Percentiles rank a stretch among this genome's conserved stretches.
These are phyloP conservation scores for Microctenopoma lineatum DNA, from an alignment of 2,797 vertebrate species.

Conservation along the genomic window DNA sequence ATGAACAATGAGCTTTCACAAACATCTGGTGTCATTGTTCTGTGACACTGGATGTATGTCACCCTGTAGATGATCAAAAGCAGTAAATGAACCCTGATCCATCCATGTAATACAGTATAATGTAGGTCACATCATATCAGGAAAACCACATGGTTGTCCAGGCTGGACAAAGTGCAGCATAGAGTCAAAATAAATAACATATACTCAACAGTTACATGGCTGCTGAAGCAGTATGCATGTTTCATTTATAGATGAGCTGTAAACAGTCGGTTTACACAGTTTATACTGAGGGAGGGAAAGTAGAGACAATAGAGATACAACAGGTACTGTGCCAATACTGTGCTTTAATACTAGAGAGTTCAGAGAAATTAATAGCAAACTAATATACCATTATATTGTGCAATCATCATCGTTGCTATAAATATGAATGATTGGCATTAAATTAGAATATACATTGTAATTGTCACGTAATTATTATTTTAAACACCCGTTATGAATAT, in stretches of 20 bases:
- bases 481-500: too few species aligned
- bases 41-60: too few species aligned
- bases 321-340: too few species aligned
- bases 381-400: too few species aligned
- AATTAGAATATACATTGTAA: too few species aligned
- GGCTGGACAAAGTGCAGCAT: not conserved
- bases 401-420: too few species aligned
- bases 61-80: not conserved
- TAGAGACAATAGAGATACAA: too few species aligned
- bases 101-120: not conserved
- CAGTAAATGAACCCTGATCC: not conserved
- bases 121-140: not conserved
- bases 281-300: not conserved
- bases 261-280: not conserved
- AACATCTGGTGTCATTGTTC: not conserved
- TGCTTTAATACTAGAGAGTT: too few species aligned
- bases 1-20: too few species aligned
- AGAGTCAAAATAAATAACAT: not conserved
- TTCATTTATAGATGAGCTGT: constrained; percentile 5
- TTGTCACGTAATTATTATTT: too few species aligned
- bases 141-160: not conserved
- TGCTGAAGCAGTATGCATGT: not conserved
- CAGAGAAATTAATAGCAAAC: too few species aligned
- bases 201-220: not conserved
- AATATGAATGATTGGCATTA: too few species aligned